A percentile compares a stretch with the other conserved stretches of the same genome.
Evolutionary conservation across 53 echinoderm and acorn worm genomes (phyloP).

Genomic region (Apostichopus leukothele): DNA sequence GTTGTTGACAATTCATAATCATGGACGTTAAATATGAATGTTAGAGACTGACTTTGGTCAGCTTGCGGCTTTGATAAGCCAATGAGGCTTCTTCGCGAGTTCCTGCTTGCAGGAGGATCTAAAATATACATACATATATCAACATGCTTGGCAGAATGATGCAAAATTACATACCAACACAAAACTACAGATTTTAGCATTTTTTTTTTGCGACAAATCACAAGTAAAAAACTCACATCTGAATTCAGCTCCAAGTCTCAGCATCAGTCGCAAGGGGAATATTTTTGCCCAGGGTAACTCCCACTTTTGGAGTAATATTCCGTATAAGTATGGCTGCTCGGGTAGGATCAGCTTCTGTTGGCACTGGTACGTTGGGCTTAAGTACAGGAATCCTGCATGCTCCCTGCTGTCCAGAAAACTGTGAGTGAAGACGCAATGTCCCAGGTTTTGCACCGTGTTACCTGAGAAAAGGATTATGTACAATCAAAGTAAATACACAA

Average conservation of each 20-base stretch:
- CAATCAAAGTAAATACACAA: too few species aligned
- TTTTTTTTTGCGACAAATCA: too few species aligned
- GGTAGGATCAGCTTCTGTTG: constrained; percentile 86
- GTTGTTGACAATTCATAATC: too few species aligned
- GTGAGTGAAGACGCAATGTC: constrained; percentile 82
- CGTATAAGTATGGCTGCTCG: constrained; percentile 89
- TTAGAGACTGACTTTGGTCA: too few species aligned
- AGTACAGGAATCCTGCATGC: constrained; percentile 95
- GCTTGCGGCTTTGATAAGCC: too few species aligned
- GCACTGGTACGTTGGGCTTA: constrained; percentile 92
- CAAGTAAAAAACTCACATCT: constrained; percentile 78
- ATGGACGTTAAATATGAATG: too few species aligned
- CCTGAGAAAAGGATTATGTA: constrained; percentile 47
- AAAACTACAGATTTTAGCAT: too few species aligned
- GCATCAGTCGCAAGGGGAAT: constrained; percentile 85
- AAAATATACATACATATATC: too few species aligned
- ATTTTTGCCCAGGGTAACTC: constrained; percentile 98
- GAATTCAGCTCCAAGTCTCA: constrained; percentile 95
- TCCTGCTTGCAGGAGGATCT: too few species aligned
- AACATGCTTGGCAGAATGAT: too few species aligned
- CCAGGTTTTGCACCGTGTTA: constrained; percentile 81
- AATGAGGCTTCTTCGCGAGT: too few species aligned
- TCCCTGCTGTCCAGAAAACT: constrained; percentile 87
- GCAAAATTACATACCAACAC: too few species aligned
- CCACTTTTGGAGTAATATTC: constrained; percentile 95